Base-by-base conservation (phyloP, 2,888 invertebrate genomes). In the Timandra comae region DNA sequence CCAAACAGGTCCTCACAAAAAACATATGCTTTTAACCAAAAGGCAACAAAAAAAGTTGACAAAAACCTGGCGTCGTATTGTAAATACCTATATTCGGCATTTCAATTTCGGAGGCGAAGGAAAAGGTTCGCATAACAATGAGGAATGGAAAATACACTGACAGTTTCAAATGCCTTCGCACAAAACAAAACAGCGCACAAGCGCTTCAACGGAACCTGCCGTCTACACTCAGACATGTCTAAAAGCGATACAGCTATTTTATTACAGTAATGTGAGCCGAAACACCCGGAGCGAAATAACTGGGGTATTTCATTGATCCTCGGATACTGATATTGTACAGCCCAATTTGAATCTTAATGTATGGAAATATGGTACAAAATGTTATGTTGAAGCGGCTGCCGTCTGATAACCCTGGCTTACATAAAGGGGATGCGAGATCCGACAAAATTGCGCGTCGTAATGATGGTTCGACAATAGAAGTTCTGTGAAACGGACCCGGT, bases 381-480 rank as follows among this genome's bases (percentile, higher is more conserved):
- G 0, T 6, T 16, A 1, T 16, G 16, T 16, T 16, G 6, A 7
- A 19, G 27, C 49, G 53, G 19, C 66, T 77, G 63, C 63, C 3
- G 16, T 16, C 16, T 74, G 74, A 66, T 73, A 72, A 65, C 62
- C 63, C 57, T 60, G 63, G 69, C 76, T 75, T 80, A 82, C 76
- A 79, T 81, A 81, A 77, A 77, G 77, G 81, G 81, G 78, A 78
- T 74, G 68, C 64, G 62, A 69, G 75, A 64, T 64, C 71, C 65
- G 63, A 67, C 75, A 66, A 75, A 81, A 80, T 80, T 79, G 81
- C 77, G 70, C 72, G 68, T 65, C 61, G 73, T 74, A 73, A 75
- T 74, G 70, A 70, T 55, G 63, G 51, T 47, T 43, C 63, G 63
- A 84, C 84, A 85, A 85, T 77, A 68, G 81, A 56, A 55, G 64